Conservation (phyloP, 2,797 vertebrate species). For the Anisognathus igniventris region DNA sequence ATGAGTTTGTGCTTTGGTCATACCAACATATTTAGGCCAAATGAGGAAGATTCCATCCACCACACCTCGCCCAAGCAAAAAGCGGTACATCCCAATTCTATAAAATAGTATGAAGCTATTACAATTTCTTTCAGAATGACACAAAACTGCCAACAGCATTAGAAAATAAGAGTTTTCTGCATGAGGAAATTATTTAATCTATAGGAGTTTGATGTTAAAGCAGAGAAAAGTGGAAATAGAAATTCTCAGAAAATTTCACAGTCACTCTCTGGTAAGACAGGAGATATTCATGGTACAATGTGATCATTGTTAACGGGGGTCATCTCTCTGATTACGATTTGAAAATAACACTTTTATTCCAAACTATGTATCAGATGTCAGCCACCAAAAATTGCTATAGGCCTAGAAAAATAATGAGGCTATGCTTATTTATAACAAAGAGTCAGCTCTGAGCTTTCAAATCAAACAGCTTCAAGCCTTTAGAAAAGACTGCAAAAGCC, state of each 20-base stretch:
- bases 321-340: neutral
- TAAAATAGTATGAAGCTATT: neutral
- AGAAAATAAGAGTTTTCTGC: neutral
- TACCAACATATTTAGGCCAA: neutral
- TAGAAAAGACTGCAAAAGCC: neutral
- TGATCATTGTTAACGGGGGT: neutral
- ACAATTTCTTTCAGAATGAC: neutral
- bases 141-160: neutral
- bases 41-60: neutral
- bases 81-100: fast-evolving
- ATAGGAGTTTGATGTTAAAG: neutral
- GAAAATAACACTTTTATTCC: neutral
- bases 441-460: neutral
- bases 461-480: neutral
- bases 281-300: neutral
- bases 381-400: neutral
- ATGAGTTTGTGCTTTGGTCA: neutral
- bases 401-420: neutral
- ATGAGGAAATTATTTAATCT: neutral
- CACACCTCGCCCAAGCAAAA: neutral
- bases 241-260: neutral
- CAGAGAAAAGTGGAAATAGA: neutral
- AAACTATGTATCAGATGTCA: neutral
- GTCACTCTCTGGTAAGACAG: neutral
- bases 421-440: neutral